Base-by-base conservation (phyloP, 2,113 vertebrate genomes). In the Nymphicus hollandicus region DNA sequence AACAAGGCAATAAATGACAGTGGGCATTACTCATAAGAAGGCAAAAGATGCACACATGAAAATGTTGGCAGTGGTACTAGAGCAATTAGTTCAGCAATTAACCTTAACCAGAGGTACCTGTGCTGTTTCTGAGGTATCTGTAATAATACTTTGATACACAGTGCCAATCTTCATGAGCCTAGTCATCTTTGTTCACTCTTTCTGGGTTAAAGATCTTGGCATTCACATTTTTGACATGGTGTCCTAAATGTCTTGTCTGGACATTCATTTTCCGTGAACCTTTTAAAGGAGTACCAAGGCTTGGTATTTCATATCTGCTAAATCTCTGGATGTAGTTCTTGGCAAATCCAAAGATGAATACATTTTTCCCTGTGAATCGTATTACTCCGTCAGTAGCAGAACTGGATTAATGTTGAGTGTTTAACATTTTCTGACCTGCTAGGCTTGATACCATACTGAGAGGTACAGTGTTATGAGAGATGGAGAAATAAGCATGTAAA, bases 121-220 rank as follows among this genome's bases (percentile, higher is more conserved):
- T 35, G 83, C 49, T 84, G 65, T 41, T 81, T 41, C 52, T 9
- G 35, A 27, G 69, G 49, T 79, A 23, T 52, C 58, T 64, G 39
- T 64, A 63, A 81, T 39, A 44, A 23, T 39, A 10, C 1, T 5
- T 2, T 0, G 2, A 17, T 46, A 11, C 8, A 2, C 74, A 25
- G 33, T 11, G 13, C 61, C 3, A 7, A 17, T 37, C 39, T 68
- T 52, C 13, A 3, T 60, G 19, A 2, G 23, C 9, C 10, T 2
- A 11, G 18, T n/a, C 25, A 9, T 56, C 65, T 84, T 86, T 46
- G 2, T 79, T 92, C 31, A 17, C 49, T 81, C 52, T 52, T 83
- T 52, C 56, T 41, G 37, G 28, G 16, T 69, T 77, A 58, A 85
- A 61, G 35, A 35, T 41, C 39, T 84, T n/a, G 58, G 39, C 46